Conservation (phyloP, 2,797 vertebrate species). For the Ctenopoma kingsleyae region DNA sequence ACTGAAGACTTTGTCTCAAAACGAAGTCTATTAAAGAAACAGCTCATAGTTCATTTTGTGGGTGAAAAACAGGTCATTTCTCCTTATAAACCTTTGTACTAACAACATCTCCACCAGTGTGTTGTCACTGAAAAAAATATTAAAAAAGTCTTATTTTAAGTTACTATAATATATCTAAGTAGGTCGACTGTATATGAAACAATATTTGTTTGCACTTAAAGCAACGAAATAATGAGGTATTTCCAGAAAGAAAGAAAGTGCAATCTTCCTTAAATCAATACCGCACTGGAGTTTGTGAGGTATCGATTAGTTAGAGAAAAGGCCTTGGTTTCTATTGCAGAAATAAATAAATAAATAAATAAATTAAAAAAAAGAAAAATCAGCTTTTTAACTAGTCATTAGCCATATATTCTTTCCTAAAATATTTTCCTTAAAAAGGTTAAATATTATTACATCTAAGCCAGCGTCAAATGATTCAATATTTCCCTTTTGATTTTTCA, state of each 20-base stretch:
- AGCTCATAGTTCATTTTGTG: not conserved
- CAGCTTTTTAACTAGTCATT: slow-evolving; percentile 2
- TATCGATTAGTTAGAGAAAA: slow-evolving; percentile 61
- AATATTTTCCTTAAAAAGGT: not conserved
- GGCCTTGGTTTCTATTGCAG: slow-evolving; percentile 38
- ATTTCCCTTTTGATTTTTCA: not conserved
- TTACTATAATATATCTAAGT: slow-evolving; percentile 37
- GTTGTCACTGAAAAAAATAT: too few species aligned
- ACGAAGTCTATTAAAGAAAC: slow-evolving; percentile 1
- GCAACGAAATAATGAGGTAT: slow-evolving; percentile 60
- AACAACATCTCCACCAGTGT: not conserved
- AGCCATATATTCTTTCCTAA: not conserved
- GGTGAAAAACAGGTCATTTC: not conserved
- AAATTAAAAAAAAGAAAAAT: slow-evolving; percentile 1
- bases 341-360: not conserved
- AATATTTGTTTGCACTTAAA: slow-evolving; percentile 53
- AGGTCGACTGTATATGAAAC: slow-evolving; percentile 26
- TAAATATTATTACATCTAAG: not conserved
- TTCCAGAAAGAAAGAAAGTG: slow-evolving; percentile 40
- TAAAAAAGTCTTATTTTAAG: slow-evolving; percentile 11
- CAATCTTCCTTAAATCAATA: slow-evolving; percentile 52
- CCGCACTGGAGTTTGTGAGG: slow-evolving; percentile 22
- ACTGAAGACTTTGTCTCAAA: not conserved
- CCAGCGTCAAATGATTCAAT: not conserved
- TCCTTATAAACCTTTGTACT: not conserved